phyloP scores from a whole-genome alignment of 2,113 vertebrate genomes.

The Leptosomus discolor region DNA sequence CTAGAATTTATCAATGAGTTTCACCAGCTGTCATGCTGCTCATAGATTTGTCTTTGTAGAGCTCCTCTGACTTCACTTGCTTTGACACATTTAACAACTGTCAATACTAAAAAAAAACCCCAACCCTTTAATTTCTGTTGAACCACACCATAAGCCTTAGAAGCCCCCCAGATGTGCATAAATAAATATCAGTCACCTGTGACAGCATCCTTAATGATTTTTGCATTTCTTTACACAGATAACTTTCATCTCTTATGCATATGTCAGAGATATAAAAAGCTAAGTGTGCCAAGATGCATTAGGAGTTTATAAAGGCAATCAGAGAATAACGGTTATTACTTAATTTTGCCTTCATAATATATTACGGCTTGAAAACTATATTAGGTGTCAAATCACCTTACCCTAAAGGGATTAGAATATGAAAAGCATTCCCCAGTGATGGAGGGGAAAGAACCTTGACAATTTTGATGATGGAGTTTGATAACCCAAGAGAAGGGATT shows the following conservation, averaged over 20 bases:
- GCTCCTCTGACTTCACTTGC: conserved; percentile 2
- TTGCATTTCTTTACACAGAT: conserved; percentile 9
- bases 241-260: neutral
- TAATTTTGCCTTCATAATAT: neutral
- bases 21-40: conserved; percentile 22
- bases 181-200: conserved; percentile 55
- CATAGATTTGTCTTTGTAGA: conserved; percentile 22
- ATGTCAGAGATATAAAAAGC: neutral
- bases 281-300: neutral
- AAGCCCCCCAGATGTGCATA: neutral
- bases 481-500: neutral
- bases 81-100: conserved; percentile 29
- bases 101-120: neutral
- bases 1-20: conserved; percentile 34
- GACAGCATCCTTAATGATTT: conserved; percentile 33
- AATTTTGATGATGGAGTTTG: neutral
- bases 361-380: conserved; percentile 15
- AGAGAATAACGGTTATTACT: neutral
- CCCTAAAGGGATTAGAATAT: neutral
- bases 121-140: conserved; percentile 48
- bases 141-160: neutral
- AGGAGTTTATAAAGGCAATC: conserved; percentile 37
- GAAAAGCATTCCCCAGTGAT: neutral
- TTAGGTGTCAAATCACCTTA: conserved; percentile 8
- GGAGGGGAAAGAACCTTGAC: neutral